Conservation (phyloP, 1,140 invertebrate species). For the Dreissena rostriformis region DNA sequence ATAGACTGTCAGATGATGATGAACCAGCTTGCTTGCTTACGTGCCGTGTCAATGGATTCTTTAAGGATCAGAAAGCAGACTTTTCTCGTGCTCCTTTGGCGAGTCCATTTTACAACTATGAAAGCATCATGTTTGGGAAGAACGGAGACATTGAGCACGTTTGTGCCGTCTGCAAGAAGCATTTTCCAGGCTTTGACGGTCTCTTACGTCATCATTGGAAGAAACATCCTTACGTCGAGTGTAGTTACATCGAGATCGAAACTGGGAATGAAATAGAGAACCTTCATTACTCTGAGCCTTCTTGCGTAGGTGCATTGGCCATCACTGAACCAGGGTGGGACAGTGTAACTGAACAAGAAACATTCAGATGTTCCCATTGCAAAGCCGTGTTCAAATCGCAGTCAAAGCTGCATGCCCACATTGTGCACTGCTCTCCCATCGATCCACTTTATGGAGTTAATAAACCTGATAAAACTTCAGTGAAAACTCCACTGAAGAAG, state of each 20-base stretch:
- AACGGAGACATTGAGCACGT: constrained; percentile 59
- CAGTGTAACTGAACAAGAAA: constrained; percentile 43
- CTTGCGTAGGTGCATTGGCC: constrained; percentile 61
- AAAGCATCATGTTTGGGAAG: constrained; percentile 67
- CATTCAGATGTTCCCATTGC: constrained; percentile 68
- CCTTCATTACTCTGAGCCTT: constrained; percentile 61
- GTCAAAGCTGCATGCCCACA: constrained; percentile 67
- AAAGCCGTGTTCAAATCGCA: constrained; percentile 61
- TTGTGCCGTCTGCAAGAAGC: constrained; percentile 67
- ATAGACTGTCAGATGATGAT: too few species aligned
- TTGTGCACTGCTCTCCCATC: constrained; percentile 62
- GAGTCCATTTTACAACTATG: constrained; percentile 59
- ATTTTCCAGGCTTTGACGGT: constrained; percentile 59
- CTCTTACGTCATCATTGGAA: constrained; percentile 67
- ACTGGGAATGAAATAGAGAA: constrained; percentile 54
- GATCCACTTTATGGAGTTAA: constrained; percentile 40
- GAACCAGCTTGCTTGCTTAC: too few species aligned
- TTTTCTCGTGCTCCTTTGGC: constrained; percentile 21
- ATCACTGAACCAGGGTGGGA: constrained; percentile 58
- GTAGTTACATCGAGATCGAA: constrained; percentile 65
- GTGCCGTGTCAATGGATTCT: background rate
- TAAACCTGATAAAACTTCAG: constrained; percentile 34
- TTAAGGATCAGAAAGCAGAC: constrained; percentile 20
- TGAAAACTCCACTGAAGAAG: constrained; percentile 40
- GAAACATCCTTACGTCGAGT: constrained; percentile 68